Percentiles rank a stretch among this genome's conserved stretches.
Evolutionary conservation across 2,888 invertebrate species (phyloP).

Genomic region (Drosophila mercatorum): DNA sequence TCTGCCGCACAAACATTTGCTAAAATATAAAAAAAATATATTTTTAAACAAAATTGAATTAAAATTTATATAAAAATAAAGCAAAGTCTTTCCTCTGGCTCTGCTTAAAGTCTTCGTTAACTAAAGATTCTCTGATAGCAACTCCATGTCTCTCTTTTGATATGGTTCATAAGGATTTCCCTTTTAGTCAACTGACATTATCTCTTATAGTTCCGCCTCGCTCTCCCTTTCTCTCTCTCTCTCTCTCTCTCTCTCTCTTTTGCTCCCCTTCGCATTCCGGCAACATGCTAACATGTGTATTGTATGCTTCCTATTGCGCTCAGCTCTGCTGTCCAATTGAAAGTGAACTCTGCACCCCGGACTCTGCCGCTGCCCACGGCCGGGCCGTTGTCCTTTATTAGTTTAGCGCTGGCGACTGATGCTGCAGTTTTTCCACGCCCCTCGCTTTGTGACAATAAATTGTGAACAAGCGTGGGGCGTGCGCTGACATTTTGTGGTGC

Average conservation of each 20-base stretch:
- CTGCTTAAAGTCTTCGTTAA: background rate
- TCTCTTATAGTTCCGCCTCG: conserved; percentile 14
- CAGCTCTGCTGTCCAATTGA: conserved; percentile 28
- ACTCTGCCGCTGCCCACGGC: background rate
- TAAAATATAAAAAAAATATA: no score
- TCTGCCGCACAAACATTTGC: no score
- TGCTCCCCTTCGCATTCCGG: background rate
- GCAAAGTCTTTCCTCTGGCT: background rate
- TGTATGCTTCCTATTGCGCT: conserved; percentile 20
- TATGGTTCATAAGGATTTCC: conserved; percentile 13
- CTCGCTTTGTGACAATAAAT: conserved; percentile 68
- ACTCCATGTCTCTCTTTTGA: background rate
- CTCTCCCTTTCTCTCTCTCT: background rate
- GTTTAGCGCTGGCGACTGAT: conserved; percentile 47
- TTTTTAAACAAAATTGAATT: no score
- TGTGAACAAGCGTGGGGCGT: conserved; percentile 72
- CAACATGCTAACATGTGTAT: conserved; percentile 13
- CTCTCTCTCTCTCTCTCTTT: background rate
- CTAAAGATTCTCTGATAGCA: background rate
- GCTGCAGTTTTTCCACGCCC: conserved; percentile 23
- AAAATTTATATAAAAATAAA: background rate
- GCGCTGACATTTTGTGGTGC: conserved; percentile 66
- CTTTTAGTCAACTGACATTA: conserved; percentile 30
- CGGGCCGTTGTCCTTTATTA: conserved; percentile 38
- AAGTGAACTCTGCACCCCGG: conserved; percentile 18